Conservation (phyloP, 2,113 vertebrate species). For the Rafetus swinhoei region DNA sequence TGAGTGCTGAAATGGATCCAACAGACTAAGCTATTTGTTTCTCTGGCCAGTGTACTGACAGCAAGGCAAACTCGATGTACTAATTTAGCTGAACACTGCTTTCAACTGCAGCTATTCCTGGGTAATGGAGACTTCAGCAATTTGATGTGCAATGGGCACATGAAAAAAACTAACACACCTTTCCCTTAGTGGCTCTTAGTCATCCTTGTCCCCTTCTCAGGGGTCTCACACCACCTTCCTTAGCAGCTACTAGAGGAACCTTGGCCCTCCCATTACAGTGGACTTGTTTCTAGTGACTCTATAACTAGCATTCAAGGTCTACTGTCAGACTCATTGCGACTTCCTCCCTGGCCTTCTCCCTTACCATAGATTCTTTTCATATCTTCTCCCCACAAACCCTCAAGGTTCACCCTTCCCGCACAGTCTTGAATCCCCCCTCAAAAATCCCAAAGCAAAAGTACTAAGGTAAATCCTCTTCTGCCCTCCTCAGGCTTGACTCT, state of each 20-base stretch:
- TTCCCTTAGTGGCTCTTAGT: not conserved
- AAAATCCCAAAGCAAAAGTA: not conserved
- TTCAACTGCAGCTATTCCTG: constrained; percentile 4
- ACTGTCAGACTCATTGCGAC: not conserved
- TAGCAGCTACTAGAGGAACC: not conserved
- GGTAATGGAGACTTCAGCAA: constrained; percentile 37
- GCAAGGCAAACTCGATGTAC: constrained; percentile 34
- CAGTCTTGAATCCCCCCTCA: not conserved
- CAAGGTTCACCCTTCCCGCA: not conserved
- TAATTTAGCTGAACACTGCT: constrained; percentile 5
- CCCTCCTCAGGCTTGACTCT: not conserved
- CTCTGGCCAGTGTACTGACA: not conserved
- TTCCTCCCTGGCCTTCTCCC: not conserved
- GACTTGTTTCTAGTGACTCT: not conserved
- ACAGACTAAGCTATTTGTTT: constrained; percentile 33
- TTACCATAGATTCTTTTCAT: not conserved
- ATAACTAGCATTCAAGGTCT: not conserved
- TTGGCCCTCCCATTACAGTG: not conserved
- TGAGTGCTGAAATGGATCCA: constrained; percentile 22
- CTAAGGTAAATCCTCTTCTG: not conserved
- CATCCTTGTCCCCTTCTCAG: not conserved
- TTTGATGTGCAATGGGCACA: constrained; percentile 17
- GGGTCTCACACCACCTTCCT: not conserved
- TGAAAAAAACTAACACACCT: not conserved
- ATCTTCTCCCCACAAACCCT: not conserved